Percentiles rank a stretch among this genome's conserved stretches.
Conservation (phyloP, 2,113 vertebrate genomes). For the Silurus asotus region DNA sequence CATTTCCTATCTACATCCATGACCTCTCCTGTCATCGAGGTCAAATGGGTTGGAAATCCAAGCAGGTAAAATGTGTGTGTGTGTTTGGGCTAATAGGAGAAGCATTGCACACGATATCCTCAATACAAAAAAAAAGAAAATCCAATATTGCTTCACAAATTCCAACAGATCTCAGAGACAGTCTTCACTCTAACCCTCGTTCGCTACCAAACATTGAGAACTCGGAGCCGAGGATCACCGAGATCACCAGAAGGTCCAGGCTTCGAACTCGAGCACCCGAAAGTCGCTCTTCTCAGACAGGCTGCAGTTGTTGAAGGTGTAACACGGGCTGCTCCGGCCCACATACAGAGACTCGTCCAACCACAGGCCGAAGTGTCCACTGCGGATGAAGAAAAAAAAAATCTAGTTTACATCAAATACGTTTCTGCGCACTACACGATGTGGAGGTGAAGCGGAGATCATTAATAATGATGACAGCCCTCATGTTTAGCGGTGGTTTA, state of each 20-base stretch:
- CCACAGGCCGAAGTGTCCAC: constrained; percentile 81
- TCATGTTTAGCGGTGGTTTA: no score
- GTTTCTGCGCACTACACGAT: no score
- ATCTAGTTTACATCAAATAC: background rate
- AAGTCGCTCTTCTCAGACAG: constrained; percentile 76
- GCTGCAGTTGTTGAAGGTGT: constrained; percentile 78
- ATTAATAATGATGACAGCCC: no score
- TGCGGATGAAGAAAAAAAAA: constrained; percentile 36
- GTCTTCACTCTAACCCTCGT: background rate
- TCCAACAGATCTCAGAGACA: background rate
- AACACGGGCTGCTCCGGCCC: constrained; percentile 76
- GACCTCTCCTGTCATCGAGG: background rate
- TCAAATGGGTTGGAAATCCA: background rate
- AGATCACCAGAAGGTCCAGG: constrained; percentile 76
- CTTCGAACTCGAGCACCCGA: constrained; percentile 75
- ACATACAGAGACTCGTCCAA: constrained; percentile 76
- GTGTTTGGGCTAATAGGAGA: no score
- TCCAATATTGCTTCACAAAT: background rate
- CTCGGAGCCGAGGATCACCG: background rate
- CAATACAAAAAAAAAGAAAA: background rate
- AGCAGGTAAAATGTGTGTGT: background rate
- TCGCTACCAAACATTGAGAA: background rate
- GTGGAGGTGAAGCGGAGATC: no score
- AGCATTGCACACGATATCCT: background rate
- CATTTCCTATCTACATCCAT: background rate